Evolutionary conservation across 2,113 vertebrate species (phyloP).

Genomic region (Plotosus lineatus): DNA sequence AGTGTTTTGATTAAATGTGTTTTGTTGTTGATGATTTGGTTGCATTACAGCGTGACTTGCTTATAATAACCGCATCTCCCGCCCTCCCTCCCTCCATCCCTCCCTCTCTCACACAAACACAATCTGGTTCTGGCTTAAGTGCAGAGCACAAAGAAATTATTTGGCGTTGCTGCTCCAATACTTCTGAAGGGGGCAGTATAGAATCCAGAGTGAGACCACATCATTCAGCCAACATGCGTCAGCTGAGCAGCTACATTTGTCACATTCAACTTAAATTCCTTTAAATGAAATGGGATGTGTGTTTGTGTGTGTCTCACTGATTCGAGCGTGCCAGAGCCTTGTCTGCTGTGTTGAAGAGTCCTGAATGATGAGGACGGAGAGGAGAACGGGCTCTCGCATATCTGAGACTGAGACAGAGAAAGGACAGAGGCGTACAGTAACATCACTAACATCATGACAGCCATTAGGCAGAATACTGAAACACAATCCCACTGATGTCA

Average conservation of each 20-base stretch:
- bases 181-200: too few species aligned
- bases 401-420: slow-evolving; percentile 53
- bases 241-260: background rate
- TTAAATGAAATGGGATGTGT: background rate
- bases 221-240: background rate
- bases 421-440: background rate
- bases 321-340: slow-evolving; percentile 75
- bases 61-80: too few species aligned
- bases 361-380: slow-evolving; percentile 77
- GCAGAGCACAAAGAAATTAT: too few species aligned
- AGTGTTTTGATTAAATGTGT: too few species aligned
- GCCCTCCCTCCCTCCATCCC: too few species aligned
- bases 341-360: slow-evolving; percentile 71
- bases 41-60: too few species aligned
- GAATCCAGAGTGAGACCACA: too few species aligned
- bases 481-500: background rate
- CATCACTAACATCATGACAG: background rate
- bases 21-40: too few species aligned
- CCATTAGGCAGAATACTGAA: background rate
- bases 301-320: slow-evolving; percentile 70
- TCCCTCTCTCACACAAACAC: too few species aligned
- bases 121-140: too few species aligned
- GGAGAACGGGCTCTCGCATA: slow-evolving; percentile 82
- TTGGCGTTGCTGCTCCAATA: too few species aligned
- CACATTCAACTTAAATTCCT: background rate